Evolutionary conservation across 2,888 invertebrate genomes (phyloP).

Genomic region (Ophion ellenae): DNA sequence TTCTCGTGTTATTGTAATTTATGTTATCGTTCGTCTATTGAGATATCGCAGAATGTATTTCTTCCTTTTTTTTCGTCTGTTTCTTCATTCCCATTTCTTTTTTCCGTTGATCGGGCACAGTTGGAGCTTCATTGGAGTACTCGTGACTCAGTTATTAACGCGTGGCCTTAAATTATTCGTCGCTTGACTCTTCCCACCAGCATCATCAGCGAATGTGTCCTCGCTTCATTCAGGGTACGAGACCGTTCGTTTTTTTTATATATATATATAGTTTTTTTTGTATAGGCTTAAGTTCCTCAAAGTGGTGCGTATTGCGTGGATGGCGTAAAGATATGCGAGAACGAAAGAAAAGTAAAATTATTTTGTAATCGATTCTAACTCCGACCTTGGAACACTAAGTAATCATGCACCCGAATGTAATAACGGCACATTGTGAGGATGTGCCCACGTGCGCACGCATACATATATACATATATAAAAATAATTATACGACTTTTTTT

Average conservation of each 20-base stretch:
- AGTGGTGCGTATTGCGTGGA: slow-evolving; percentile 59
- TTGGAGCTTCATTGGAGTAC: slow-evolving; percentile 65
- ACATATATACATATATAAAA: slow-evolving; percentile 28
- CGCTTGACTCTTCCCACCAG: slow-evolving; percentile 32
- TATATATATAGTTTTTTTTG: not conserved
- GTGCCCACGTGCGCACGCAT: not conserved
- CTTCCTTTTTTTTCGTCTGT: slow-evolving; percentile 29
- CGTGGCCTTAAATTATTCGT: slow-evolving; percentile 65
- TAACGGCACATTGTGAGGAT: slow-evolving; percentile 38
- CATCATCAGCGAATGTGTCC: slow-evolving; percentile 49
- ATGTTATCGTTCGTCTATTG: slow-evolving; percentile 51
- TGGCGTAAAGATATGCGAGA: slow-evolving; percentile 24
- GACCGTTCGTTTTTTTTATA: slow-evolving; percentile 26
- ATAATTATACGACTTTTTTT: slow-evolving; percentile 36
- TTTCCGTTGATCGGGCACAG: slow-evolving; percentile 69
- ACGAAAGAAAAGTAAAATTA: slow-evolving; percentile 37
- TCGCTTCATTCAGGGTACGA: slow-evolving; percentile 59
- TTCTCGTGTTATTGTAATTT: slow-evolving; percentile 65
- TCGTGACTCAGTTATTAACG: slow-evolving; percentile 49
- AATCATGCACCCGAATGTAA: slow-evolving; percentile 50
- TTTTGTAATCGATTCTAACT: slow-evolving; percentile 50
- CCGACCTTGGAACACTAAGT: slow-evolving; percentile 51
- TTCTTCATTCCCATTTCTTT: slow-evolving; percentile 28
- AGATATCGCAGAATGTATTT: slow-evolving; percentile 29
- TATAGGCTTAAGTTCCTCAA: slow-evolving; percentile 63